Base-by-base conservation (phyloP, 2,797 vertebrate genomes). In the Sebastes alutus region DNA sequence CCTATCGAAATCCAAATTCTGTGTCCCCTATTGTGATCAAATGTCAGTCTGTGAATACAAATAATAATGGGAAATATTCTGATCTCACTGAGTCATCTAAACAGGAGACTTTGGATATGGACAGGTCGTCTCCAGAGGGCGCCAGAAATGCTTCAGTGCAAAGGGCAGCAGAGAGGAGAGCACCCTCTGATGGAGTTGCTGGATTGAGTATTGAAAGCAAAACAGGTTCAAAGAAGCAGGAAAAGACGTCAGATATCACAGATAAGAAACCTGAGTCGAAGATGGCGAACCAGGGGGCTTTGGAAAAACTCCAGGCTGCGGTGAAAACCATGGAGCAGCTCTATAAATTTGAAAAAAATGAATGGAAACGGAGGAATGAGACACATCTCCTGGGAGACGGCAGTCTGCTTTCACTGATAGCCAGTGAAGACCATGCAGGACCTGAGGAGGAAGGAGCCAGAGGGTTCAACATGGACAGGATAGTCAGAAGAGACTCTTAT, bases 311-410 rank as follows among this genome's bases (percentile, higher is more conserved):
- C 35, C 97, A 97, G 12, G 98, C 98, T 0, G 98, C 98, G 0
- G 98, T 99, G 74, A 96, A 97, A 75, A 99, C 97, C 56, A 99
- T 99, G 98, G 98, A 99, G 74, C 97, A 99, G 80, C 95, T 99
- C 1, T 99, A 99, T 52, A 96, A 97, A n/a, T 99, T 97, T 87
- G 95, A 97, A 55, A 95, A 93, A 60, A 96, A 97, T 0, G 97
- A 99, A 74, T 99, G 98, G 98, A 99, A 97, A 69, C 96, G 98
- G 75, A 98, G 96, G 87, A 95, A 91, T 0, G 92, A 97, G 46
- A 94, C 96, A 0, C 86, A 87, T 55, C 95, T 90, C 1, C 68
- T 98, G 78, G 94, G 86, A 0, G 97, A 97, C 88, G 97, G 97
- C 89, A 97, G 98, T 0, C 95, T 98, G 74, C 96, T 98, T 2